Conservation (phyloP, 2,888 invertebrate species). For the Sarcophaga subvicina region DNA sequence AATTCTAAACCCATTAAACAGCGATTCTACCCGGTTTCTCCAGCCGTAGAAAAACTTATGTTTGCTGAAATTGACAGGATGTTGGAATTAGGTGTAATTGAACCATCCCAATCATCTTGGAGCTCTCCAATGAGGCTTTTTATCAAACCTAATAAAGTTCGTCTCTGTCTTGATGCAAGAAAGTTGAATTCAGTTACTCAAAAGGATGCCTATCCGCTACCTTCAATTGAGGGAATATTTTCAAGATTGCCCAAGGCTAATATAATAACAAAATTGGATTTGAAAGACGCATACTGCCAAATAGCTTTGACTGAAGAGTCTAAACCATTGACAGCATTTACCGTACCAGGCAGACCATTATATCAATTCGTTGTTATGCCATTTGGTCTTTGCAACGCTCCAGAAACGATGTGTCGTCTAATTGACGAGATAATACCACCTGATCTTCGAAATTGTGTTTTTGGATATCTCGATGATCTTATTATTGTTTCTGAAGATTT, state of each 20-base stretch:
- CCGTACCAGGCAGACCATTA: conserved; percentile 61
- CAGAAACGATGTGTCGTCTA: conserved; percentile 36
- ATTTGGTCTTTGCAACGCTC: conserved; percentile 54
- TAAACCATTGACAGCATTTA: conserved; percentile 61
- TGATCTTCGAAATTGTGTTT: conserved; percentile 48
- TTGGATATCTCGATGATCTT: conserved; percentile 64
- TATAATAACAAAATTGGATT: conserved; percentile 57
- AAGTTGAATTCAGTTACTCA: too few species aligned
- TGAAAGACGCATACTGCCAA: conserved; percentile 61
- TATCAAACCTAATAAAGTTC: too few species aligned
- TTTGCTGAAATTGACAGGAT: conserved; percentile 26
- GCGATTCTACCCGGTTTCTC: too few species aligned
- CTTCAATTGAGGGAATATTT: conserved; percentile 56
- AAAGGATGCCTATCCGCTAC: too few species aligned
- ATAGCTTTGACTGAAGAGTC: conserved; percentile 54
- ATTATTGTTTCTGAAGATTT: conserved; percentile 17
- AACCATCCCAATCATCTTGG: too few species aligned
- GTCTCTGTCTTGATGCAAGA: too few species aligned
- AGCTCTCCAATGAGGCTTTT: too few species aligned
- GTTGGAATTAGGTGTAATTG: too few species aligned
- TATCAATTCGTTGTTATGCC: conserved; percentile 57
- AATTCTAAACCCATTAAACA: too few species aligned
- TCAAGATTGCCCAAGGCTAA: conserved; percentile 50
- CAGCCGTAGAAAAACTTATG: too few species aligned
- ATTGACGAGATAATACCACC: conserved; percentile 51